Percentiles rank a stretch among this genome's conserved stretches.
Conservation (phyloP, 2,888 invertebrate genomes). For the Leptopilina syphax region DNA sequence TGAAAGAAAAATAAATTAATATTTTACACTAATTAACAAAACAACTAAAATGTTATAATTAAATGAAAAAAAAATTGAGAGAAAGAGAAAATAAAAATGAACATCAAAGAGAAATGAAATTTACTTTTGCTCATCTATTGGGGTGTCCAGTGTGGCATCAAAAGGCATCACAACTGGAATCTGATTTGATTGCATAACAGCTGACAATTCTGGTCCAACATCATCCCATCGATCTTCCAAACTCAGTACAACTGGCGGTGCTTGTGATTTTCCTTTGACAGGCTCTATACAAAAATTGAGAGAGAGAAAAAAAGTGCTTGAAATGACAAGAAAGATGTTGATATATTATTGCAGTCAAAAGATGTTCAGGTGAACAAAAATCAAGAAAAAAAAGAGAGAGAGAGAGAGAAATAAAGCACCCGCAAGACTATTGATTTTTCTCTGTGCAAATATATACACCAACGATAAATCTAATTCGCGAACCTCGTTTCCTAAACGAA, state of each 20-base stretch:
- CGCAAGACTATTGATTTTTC: conserved; percentile 19
- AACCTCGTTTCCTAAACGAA: conserved; percentile 10
- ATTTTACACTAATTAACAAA: conserved; percentile 33
- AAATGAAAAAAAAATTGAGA: no score
- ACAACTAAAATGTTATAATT: conserved; percentile 31
- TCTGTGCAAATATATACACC: not conserved
- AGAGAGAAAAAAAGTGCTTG: not conserved
- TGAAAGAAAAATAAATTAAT: conserved; percentile 70
- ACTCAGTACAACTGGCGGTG: conserved; percentile 63
- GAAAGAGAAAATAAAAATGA: conserved; percentile 26
- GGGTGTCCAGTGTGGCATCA: conserved; percentile 89
- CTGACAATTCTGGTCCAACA: conserved; percentile 81
- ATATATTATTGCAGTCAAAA: conserved; percentile 6
- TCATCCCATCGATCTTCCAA: conserved; percentile 83
- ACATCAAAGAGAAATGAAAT: conserved; percentile 58
- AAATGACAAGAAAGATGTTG: conserved; percentile 7
- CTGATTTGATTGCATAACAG: conserved; percentile 79
- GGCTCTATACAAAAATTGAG: conserved; percentile 39
- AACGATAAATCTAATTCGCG: conserved; percentile 23
- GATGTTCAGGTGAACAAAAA: not conserved
- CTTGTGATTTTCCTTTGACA: conserved; percentile 52
- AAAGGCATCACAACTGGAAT: conserved; percentile 87
- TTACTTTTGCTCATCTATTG: conserved; percentile 94
- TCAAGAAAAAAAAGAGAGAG: not conserved
- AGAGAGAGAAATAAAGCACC: not conserved